Conservation (phyloP, 1,140 invertebrate genomes). For the Galleria mellonella region DNA sequence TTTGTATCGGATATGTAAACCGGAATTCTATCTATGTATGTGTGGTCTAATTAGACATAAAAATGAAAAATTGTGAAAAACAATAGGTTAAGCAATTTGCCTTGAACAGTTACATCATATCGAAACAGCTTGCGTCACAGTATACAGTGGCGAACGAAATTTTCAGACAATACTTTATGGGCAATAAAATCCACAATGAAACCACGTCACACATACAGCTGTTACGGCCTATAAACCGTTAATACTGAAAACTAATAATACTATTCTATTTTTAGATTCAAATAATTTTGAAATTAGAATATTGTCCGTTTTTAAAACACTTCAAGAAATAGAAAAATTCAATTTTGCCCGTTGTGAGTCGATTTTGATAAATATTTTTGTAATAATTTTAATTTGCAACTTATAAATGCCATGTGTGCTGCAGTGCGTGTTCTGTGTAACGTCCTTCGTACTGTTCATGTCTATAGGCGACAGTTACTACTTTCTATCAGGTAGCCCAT, state of each 20-base stretch:
- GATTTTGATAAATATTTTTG: background rate
- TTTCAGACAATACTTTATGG: constrained; percentile 51
- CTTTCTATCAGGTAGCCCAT: no score
- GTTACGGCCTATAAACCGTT: constrained; percentile 19
- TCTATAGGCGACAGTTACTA: no score
- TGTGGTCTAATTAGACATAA: no score
- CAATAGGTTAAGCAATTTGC: background rate
- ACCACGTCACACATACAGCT: constrained; percentile 29
- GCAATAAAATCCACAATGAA: constrained; percentile 49
- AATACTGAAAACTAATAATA: constrained; percentile 6
- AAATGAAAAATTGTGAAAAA: background rate
- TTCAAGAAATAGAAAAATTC: no score
- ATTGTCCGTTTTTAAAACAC: no score
- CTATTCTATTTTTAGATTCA: background rate
- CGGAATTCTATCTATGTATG: no score
- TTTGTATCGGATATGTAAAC: no score
- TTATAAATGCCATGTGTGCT: no score
- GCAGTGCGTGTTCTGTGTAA: no score
- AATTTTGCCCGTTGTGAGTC: no score
- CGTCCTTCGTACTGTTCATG: no score
- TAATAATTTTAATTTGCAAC: background rate
- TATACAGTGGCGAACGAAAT: background rate
- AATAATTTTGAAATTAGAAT: background rate
- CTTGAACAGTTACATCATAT: background rate
- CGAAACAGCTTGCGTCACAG: background rate